Evolutionary conservation across 2,113 vertebrate genomes (phyloP), one percentile per base, ranked within the genome.

Genomic region (Gallinago jamesoni): DNA sequence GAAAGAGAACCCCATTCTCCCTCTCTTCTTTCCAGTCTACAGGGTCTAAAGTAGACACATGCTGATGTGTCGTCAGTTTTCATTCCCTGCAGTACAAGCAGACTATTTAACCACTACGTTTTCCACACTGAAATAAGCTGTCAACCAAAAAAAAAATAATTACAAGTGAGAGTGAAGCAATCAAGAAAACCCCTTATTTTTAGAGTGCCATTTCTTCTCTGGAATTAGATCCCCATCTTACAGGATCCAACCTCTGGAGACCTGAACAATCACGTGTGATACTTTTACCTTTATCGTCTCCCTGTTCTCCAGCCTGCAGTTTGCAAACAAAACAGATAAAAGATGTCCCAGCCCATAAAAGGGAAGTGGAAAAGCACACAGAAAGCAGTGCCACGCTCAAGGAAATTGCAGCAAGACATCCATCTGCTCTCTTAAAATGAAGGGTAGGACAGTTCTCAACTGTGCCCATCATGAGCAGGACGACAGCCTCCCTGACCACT

Each of bases 21-120:
- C 27, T 8, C 39, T 25, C n/a, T 30, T 56, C 57, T 41, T 59
- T 50, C 24, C 73, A 19, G 3, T 33, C 64, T 24, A 11, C 21
- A 33, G 30, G 56, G 35, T 28, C 31, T 10, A 10, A 39, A 70
- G 57, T 28, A 27, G 24, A 59, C 2, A 0, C 24, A 1, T 3
- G 50, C 13, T 53, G 14, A 18, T 50, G 22, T 2, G 5, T 25
- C 47, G 21, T 62, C 3, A 33, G 22, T 22, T 60, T 55, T 55
- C 30, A 63, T 14, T 39, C 52, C 52, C 39, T 41, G 24, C 14
- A 37, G 31, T 7, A 11, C 33, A 50, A 37, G 56, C 13, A 35
- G 19, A 39, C 21, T 37, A 6, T 35, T 53, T 24, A 52, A 41
- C 33, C 33, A 3, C 19, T 12, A 8, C 1, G 0, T 33, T 72